Conservation (phyloP, 2,888 invertebrate species). For the Hanleya hanleyi region DNA sequence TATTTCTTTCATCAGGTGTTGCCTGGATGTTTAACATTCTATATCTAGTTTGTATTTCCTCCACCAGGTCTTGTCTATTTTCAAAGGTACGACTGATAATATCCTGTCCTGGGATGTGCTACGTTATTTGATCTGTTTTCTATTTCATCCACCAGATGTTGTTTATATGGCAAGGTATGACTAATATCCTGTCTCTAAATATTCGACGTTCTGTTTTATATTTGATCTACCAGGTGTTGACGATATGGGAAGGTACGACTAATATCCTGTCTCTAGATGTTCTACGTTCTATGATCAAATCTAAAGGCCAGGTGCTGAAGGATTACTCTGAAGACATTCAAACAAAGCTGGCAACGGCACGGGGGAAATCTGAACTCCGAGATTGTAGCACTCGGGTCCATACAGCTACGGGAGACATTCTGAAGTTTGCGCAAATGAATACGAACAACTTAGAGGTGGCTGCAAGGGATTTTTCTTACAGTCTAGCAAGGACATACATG, state of each 20-base stretch:
- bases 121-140: no score
- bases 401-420: constrained; percentile 36
- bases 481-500: constrained; percentile 73
- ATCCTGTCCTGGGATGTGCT: no score
- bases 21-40: no score
- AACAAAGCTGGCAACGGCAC: constrained; percentile 44
- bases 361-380: constrained; percentile 32
- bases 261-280: constrained; percentile 77
- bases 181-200: no score
- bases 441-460: constrained; percentile 68
- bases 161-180: no score
- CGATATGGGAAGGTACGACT: constrained; percentile 79
- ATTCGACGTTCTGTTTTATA: constrained; percentile 9
- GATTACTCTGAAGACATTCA: constrained; percentile 67
- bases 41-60: no score
- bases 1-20: no score
- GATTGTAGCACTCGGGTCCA: constrained; percentile 46
- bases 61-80: no score
- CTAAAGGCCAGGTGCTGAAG: constrained; percentile 72
- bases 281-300: constrained; percentile 75
- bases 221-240: constrained; percentile 76
- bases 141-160: no score
- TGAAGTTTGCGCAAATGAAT: constrained; percentile 47
- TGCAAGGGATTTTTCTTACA: constrained; percentile 75
- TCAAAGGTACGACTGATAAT: no score